phyloP scores from a whole-genome alignment of 2,797 vertebrate genomes.

The Lagodon rhomboides region DNA sequence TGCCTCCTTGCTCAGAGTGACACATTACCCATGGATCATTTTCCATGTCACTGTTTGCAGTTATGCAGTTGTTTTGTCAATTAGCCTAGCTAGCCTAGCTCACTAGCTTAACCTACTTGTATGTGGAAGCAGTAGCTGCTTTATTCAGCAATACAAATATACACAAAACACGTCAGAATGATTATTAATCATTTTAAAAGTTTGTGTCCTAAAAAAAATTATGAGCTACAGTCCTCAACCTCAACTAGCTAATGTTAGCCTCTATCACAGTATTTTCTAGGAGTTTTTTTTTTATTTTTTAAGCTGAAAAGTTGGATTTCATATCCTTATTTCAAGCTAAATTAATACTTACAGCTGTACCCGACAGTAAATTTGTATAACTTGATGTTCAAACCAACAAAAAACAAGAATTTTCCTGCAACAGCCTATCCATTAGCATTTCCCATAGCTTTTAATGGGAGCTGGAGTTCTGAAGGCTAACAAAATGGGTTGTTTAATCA shows the following conservation, averaged over 20 bases:
- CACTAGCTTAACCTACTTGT: neutral
- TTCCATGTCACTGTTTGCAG: neutral
- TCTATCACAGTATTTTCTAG: neutral
- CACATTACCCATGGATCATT: too few species aligned
- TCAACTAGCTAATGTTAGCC: neutral
- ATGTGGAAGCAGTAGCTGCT: neutral
- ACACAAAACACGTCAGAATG: neutral
- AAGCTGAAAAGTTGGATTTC: neutral
- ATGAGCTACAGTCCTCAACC: neutral
- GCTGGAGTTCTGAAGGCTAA: neutral
- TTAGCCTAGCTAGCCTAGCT: neutral
- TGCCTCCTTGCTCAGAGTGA: neutral
- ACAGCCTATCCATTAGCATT: neutral
- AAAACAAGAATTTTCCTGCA: neutral
- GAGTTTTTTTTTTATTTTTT: too few species aligned
- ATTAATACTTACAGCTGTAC: neutral
- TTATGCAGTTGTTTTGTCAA: neutral
- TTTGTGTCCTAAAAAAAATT: neutral
- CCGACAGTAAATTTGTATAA: neutral
- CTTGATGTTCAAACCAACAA: neutral
- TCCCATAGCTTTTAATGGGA: neutral
- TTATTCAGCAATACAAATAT: neutral
- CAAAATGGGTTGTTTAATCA: neutral
- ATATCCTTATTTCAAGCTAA: neutral
- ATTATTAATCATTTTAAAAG: neutral